Evolutionary conservation across 2,797 vertebrate genomes (phyloP), one percentile per base, ranked within the genome.

Genomic region (Myotis planiceps): DNA sequence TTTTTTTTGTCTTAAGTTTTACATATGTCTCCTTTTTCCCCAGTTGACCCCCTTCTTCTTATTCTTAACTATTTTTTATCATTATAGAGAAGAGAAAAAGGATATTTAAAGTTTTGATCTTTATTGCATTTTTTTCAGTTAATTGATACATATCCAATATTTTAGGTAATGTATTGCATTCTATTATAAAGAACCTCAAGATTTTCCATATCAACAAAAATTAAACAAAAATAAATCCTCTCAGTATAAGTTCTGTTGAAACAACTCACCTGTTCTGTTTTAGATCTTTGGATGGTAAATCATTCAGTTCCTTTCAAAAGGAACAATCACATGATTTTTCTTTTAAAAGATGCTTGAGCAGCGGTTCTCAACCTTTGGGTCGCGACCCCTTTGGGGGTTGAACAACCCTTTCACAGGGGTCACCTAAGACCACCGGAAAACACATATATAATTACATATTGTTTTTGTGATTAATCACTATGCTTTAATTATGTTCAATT

Each of bases 291-390:
- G 34, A 32, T 39, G 39, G 27, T 84, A 79, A 81, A 49, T 68
- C 37, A 71, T 84, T 66, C 10, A 79, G 2, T 93, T 96, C 51
- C 19, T 90, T 2, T 75, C 69, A 42, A 76, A 86, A 95, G 16
- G 37, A 91, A 74, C 8, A 81, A 47, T 71, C 78, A 71, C 10
- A 18, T 75, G 34, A 9, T 83, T 68, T 96, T 88, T 93, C 69
- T 87, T 95, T 85, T 76, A 60, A 93, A 92, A 94, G 69, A 93
- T 88, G 9, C 18, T 89, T 51, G 81, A 86, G 71, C 42, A 42
- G 42, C 42, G 42, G 9, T 42, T 42, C 42, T 42, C 42, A 42
- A 42, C 42, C 42, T 42, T 42, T 42, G 42, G 42, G 9, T 42
- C 42, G 42, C 9, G 42, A 42, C 42, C 42, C 42, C 42, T 42